Evolutionary conservation across 2,113 vertebrate species (phyloP).

Genomic region (Ranitomeya imitator): DNA sequence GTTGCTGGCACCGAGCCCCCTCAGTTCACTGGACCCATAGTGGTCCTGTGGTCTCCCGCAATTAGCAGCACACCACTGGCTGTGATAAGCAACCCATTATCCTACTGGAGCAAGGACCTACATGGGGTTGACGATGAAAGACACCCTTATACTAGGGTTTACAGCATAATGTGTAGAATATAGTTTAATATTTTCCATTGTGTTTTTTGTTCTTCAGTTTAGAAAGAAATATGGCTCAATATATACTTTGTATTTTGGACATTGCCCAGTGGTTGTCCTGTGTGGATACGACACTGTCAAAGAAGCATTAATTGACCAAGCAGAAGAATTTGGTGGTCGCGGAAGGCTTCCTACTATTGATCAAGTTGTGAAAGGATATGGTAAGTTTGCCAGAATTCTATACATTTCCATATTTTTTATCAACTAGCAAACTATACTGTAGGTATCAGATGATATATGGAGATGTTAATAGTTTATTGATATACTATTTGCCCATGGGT

Average conservation of each 20-base stretch:
- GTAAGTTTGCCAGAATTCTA: background rate
- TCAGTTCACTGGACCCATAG: too few species aligned
- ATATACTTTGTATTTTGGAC: slow-evolving; percentile 46
- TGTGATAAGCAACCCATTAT: too few species aligned
- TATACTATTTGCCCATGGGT: background rate
- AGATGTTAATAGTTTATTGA: background rate
- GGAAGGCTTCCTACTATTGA: slow-evolving; percentile 15
- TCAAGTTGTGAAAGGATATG: background rate
- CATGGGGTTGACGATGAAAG: too few species aligned
- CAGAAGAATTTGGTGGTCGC: slow-evolving; percentile 42
- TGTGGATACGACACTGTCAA: slow-evolving; percentile 32
- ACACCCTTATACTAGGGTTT: too few species aligned
- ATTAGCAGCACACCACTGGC: too few species aligned
- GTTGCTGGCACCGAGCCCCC: too few species aligned
- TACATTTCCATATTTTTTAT: background rate
- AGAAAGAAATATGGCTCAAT: slow-evolving; percentile 32
- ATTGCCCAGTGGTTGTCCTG: slow-evolving; percentile 8
- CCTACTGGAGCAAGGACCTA: too few species aligned
- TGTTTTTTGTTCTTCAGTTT: background rate
- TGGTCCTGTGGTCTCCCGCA: too few species aligned
- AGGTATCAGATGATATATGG: background rate
- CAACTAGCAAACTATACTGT: background rate
- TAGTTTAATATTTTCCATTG: background rate
- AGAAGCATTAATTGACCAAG: slow-evolving; percentile 34
- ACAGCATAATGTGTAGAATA: background rate